Conservation (phyloP, 2,888 invertebrate species). For the Petrolisthes cinctipes region DNA sequence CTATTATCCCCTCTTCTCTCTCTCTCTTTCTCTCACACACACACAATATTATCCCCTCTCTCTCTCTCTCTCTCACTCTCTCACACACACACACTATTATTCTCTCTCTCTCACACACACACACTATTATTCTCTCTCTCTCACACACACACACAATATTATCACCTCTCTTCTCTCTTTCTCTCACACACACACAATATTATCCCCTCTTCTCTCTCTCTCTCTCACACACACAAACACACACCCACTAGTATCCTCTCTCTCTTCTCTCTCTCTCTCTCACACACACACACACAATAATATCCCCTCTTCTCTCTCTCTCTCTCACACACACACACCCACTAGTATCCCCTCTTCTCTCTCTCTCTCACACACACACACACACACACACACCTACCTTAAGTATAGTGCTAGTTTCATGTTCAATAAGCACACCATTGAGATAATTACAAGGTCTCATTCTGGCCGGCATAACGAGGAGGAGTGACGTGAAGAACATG, state of each 20-base stretch:
- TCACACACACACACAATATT: no score
- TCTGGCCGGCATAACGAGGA: slow-evolving; percentile 89
- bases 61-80: no score
- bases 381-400: slow-evolving; percentile 79
- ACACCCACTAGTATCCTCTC: no score
- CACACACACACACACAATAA: not conserved
- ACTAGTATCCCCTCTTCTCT: not conserved
- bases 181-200: not conserved
- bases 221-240: no score
- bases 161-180: no score
- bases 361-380: slow-evolving; percentile 70
- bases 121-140: no score
- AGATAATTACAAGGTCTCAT: slow-evolving; percentile 82
- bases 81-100: no score
- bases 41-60: no score
- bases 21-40: no score
- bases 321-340: not conserved
- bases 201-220: not conserved
- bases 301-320: not conserved
- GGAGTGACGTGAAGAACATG: slow-evolving; percentile 84
- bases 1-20: no score
- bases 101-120: no score
- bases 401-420: slow-evolving; percentile 77
- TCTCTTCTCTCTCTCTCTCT: no score
- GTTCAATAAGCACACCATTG: slow-evolving; percentile 79